Evolutionary conservation across 2,888 invertebrate species (phyloP), one percentile per base, ranked within the genome.

Genomic region (Dolichopus griseipennis): DNA sequence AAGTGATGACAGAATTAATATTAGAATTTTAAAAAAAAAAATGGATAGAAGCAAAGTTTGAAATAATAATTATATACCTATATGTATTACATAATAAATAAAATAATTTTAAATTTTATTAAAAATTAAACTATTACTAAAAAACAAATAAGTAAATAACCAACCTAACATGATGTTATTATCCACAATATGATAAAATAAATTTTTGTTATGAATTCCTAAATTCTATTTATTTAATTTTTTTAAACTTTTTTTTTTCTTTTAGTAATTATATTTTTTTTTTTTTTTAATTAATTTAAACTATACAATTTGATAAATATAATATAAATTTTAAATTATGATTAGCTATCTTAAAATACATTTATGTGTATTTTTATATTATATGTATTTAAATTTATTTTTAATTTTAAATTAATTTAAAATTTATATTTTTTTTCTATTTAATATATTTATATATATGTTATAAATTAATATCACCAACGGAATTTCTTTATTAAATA

Each of bases 381-480:
- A 52, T 43, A 9, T 12, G 9, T 52, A 18, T 18, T 52, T 52
- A 52, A 52, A n/a, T n/a, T 52, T 52, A 52, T 12, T 12, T n/a
- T 41, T 41, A 41, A 41, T 41, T 41, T 41, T 41, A 41, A 41
- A 52, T 52, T 52, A 37, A 37, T 37, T 52, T 4, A 18, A 2
- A 52, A 6, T 52, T 18, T 52, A 15, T 52, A 52, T 52, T 52
- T 9, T 41, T 41, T n/a, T n/a, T n/a, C n/a, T n/a, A n/a, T n/a
- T n/a, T n/a, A n/a, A n/a, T n/a, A n/a, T n/a, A n/a, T n/a, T n/a
- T n/a, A n/a, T n/a, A 52, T 52, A 5, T 41, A 41, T 41, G 15
- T 41, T n/a, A 52, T 52, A 52, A 52, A 52, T 52, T 52, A 52
- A 52, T 52, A 52, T 52, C 52, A 52, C 52, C 52, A 52, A 52